Base-by-base conservation (phyloP, 2,113 vertebrate genomes). In the Myiozetetes cayanensis region DNA sequence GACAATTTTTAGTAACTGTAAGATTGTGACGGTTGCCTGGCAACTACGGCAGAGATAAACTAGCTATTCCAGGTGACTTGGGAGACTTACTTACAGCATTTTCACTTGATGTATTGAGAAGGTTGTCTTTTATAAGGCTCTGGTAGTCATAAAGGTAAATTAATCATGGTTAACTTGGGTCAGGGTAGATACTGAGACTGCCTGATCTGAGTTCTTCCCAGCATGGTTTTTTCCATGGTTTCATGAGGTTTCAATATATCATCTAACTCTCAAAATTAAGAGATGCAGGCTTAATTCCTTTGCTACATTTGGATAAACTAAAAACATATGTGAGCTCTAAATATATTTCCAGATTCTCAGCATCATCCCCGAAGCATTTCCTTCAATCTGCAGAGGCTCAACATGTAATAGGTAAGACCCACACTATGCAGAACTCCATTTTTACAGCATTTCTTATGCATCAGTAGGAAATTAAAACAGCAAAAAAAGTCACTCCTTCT, bases 1-100 rank as follows among this genome's bases (percentile, higher is more conserved):
- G 58, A 93, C 61, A 71, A 90, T 92, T 93, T 96, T 97, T 96
- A 97, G 96, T 52, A 96, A 95, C 92, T 91, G 72, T 39, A 91
- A 93, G 87, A 93, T 70, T 87, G 49, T 96, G 58, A 63, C 83
- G 68, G 96, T 96, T 97, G 94, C 95, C 52, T 95, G 95, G 92
- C 82, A 97, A 94, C 89, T 53, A 37, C 33, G 21, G 56, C 73
- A 88, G 89, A 77, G 75, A 76, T 65, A 87, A 90, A 93, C 70
- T 65, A 65, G 67, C 22, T 61, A 92, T 97, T 82, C 46, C 93
- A 79, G 91, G 95, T 97, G 91, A 83, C 50, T 73, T 68, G 72
- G 35, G 63, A 94, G 62, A 79, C 28, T 65, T 87, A 79, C 28
- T 65, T 87, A 58, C 2, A 0, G 33, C 37, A 70, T 92, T 87